phyloP scores from a whole-genome alignment of 2,797 vertebrate species.

The Vireo griseus region DNA sequence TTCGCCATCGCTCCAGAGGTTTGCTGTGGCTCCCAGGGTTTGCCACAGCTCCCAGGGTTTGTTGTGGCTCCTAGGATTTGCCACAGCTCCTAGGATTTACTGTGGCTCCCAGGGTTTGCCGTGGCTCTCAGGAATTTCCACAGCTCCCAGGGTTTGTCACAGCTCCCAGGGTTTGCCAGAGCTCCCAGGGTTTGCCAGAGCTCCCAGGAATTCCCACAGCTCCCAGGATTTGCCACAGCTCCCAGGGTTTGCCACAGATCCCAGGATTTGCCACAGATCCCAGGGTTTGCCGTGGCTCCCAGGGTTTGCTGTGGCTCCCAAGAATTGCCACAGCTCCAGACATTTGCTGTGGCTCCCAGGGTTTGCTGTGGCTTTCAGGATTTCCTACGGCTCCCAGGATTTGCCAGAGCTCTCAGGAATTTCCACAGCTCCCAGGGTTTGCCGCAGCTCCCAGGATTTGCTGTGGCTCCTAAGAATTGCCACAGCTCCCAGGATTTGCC shows the following conservation, averaged over 20 bases:
- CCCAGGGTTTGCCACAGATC: accelerated
- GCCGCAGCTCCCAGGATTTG: background rate
- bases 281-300: too few species aligned
- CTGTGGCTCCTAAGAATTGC: too few species aligned
- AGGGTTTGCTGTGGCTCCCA: too few species aligned
- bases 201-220: background rate
- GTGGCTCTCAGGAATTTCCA: too few species aligned
- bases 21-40: accelerated
- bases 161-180: too few species aligned
- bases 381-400: too few species aligned
- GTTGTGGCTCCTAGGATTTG: background rate
- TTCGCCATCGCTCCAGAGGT: accelerated
- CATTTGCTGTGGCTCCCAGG: accelerated
- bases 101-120: background rate
- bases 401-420: too few species aligned
- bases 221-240: accelerated
- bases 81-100: accelerated
- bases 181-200: background rate
- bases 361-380: background rate
- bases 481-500: too few species aligned
- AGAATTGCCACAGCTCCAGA: too few species aligned
- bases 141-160: too few species aligned
- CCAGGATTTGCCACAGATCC: accelerated
- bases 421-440: accelerated
- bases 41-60: too few species aligned